phyloP scores from a whole-genome alignment of 2,888 invertebrate genomes.

The Ariolimax columbianus region DNA sequence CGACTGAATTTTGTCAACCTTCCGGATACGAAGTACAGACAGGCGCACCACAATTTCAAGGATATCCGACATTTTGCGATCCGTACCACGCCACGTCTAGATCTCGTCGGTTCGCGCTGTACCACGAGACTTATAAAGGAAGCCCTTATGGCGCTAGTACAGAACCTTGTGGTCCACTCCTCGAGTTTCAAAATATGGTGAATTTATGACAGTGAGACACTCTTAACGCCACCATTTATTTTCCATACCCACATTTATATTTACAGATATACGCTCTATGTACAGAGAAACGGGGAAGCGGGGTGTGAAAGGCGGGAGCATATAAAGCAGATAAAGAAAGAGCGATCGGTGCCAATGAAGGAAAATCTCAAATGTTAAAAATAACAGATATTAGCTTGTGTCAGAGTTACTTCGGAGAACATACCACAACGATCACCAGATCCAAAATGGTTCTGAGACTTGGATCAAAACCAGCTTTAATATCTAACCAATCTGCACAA shows the following conservation, averaged over 20 bases:
- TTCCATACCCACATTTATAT: too few species aligned
- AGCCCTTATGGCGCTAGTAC: neutral
- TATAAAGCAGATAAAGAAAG: too few species aligned
- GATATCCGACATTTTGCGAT: neutral
- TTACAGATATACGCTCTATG: neutral
- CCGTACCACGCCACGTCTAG: neutral
- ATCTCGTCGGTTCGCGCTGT: neutral
- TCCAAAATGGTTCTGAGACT: too few species aligned
- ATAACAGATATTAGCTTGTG: too few species aligned
- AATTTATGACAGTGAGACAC: neutral
- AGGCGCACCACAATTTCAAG: neutral
- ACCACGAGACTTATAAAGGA: slow-evolving; percentile 10
- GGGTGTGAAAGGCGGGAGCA: too few species aligned
- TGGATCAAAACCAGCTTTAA: too few species aligned
- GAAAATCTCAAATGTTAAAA: too few species aligned
- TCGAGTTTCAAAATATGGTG: slow-evolving; percentile 21
- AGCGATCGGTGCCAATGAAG: too few species aligned
- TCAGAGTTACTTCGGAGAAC: too few species aligned
- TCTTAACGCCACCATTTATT: neutral
- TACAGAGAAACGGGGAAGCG: too few species aligned
- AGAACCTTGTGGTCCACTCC: neutral
- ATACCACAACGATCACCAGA: too few species aligned
- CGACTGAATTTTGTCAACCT: neutral
- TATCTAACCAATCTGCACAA: too few species aligned
- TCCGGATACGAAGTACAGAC: neutral